Base-by-base conservation (phyloP, 1,140 invertebrate species). In the Zaprionus vittiger region DNA sequence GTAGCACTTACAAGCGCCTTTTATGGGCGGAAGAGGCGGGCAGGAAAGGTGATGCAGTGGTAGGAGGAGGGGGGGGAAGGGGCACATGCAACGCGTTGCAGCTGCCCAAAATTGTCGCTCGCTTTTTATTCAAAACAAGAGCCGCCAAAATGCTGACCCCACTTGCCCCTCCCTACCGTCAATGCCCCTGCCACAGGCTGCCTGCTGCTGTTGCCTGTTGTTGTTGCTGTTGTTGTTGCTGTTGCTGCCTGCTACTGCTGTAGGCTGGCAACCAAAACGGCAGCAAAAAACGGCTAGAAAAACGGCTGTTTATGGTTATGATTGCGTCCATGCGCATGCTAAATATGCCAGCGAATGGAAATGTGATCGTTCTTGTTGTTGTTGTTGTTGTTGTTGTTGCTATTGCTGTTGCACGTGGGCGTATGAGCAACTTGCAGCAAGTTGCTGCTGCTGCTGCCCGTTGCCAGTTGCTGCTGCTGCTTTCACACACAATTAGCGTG, bases 401-500 rank as follows among this genome's bases (percentile, higher is more conserved):
- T 68, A 56, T 28, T 74, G 55, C 6, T 69, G 68, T 44, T 31
- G 66, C 80, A 79, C 84, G 84, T 90, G 85, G 84, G 84, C 85
- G 84, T 89, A 76, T 87, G 75, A 76, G 84, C 81, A 84, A 73
- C 47, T 52, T 67, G 74, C 73, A 38, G 72, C 65, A 78, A 70
- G 69, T 74, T 81, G 52, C 64, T 64, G 56, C 28, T 80, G 69
- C 72, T 68, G 73, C 12, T 34, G 31, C 31, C 31, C 31, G 31
- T 34, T 34, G 31, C 31, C 31, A 34, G 31, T 34, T 34, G 31
- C 31, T 77, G 81, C 31, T 71, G 71, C 83, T 77, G 83, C 83
- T 87, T 87, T 87, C 83, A 89, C 83, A 87, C 84, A 87, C 84
- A 89, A 87, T 87, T 87, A 87, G 83, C 83, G 84, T 84, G 55